Base-by-base conservation (phyloP, 2,797 vertebrate genomes). In the Hippocampus kuda region DNA sequence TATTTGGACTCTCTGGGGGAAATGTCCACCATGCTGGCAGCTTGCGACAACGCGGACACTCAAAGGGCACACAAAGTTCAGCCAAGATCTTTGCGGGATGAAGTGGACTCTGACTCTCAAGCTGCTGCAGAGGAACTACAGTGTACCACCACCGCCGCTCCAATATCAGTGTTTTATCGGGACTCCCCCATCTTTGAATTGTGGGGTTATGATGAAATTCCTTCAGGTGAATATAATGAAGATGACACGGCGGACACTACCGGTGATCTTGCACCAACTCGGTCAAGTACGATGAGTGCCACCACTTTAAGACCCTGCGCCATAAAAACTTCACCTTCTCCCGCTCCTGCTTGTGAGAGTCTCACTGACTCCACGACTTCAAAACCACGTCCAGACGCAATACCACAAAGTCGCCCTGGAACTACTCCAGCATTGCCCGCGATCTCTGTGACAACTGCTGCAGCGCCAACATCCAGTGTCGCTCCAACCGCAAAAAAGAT, bases 131-230 rank as follows among this genome's bases (percentile, higher is more conserved):
- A 18, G 13, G 24, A 7, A 27, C 13, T 15, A 27, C 1, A 46
- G 16, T 48, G 63, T 10, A 2, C 15, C 15, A 66, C 48, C 44
- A 20, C 64, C 30, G 2, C 34, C 7, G 34, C 34, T 38, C 34
- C 34, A 30, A 18, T 46, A 10, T 26, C 26, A 8, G 64, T 18
- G 8, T 30, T 44, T 11, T 38, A 34, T 22, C 9, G 2, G 27
- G 10, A 66, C 46, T 27, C 48, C 2, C 18, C 18, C 27, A 66
- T 66, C 30, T 66, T 66, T 34, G 65, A 66, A 49, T 22, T 66
- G 65, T 66, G 65, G 65, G 65, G 65, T 30, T 66, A 34, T 53
- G 48, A 34, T 15, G 49, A 66, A 1, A 66, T 66, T 53, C 65
- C 65, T 4, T 1, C 18, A 22, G 48, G 65, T 15, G 27, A 10